A percentile compares a stretch with the other conserved stretches of the same genome.
These are phyloP conservation scores for Seira musarum DNA, from an alignment of 2,888 invertebrate species.

Conservation along the genomic window DNA sequence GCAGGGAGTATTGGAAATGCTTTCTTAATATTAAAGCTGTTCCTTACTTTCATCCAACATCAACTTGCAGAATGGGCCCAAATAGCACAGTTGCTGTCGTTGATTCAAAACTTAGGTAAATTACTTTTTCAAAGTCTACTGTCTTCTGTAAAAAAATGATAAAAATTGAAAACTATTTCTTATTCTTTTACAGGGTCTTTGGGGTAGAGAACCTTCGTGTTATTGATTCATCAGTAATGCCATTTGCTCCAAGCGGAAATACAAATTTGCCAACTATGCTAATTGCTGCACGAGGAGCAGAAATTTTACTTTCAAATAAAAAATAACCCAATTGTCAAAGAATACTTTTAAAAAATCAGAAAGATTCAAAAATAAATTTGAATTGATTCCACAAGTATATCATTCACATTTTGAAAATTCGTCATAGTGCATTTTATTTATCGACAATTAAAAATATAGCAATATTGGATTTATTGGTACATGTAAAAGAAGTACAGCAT, in stretches of 20 bases:
- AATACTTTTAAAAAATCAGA: too few relatives aligned
- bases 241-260: constrained; percentile 52
- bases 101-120: constrained; percentile 53
- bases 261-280: constrained; percentile 51
- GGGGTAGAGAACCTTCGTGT: constrained; percentile 52
- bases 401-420: too few relatives aligned
- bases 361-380: too few relatives aligned
- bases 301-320: too few relatives aligned
- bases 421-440: too few relatives aligned
- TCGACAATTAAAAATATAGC: too few relatives aligned
- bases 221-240: constrained; percentile 49
- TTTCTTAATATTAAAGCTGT: neutral
- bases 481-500: constrained; percentile 14
- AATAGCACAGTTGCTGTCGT: constrained; percentile 51
- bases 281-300: constrained; percentile 41
- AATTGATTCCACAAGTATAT: too few relatives aligned
- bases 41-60: constrained; percentile 46
- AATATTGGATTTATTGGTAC: too few relatives aligned
- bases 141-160: neutral
- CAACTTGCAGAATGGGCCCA: constrained; percentile 60
- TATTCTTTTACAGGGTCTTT: constrained; percentile 40
- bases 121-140: neutral
- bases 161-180: neutral
- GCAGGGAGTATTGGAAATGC: neutral
- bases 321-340: too few relatives aligned